Evolutionary conservation across 2,888 invertebrate species (phyloP), one percentile per base, ranked within the genome.

Genomic region (Caenorhabditis doughertyi): DNA sequence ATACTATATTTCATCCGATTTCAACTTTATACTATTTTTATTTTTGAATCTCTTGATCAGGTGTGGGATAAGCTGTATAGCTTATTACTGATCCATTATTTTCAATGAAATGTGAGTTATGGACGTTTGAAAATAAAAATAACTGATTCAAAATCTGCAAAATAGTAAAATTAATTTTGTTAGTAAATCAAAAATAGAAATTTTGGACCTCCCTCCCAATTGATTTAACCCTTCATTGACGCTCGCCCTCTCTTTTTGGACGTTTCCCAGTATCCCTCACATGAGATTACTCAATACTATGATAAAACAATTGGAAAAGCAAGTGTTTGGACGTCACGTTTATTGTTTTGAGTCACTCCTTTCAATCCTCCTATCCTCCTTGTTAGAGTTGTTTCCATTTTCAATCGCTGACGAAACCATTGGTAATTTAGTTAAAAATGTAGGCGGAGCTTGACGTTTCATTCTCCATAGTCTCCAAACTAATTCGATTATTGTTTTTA

Each of bases 281-380:
- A 58, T 65, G 58, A 58, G 74, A 74, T 74, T 74, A 65, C 65
- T 74, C 74, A 47, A 47, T 64, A 64, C 73, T 56, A 64, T 64
- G 64, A 73, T 74, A 56, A 56, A 67, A 74, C 65, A 74, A 74
- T 74, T 47, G 42, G 56, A 65, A 1, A 23, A 23, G n/a, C 18
- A 13, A 13, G 56, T n/a, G 51, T 55, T 49, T 76, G 58, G 76
- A n/a, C 76, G 76, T 76, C 76, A 76, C 60, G 32, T 29, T 23
- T 25, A 32, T 29, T 60, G n/a, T 42, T 60, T 39, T 60, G 49
- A 47, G 23, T 65, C 64, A 71, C 44, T 21, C 13, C 25, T n/a
- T n/a, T 16, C 25, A 44, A 35, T 42, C 27, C 29, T n/a, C 32
- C 1, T 32, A 7, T n/a, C 21, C 4, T 27, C n/a, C 23, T 47